Base-by-base conservation (phyloP, 2,888 invertebrate genomes). In the Eretmocerus hayati region DNA sequence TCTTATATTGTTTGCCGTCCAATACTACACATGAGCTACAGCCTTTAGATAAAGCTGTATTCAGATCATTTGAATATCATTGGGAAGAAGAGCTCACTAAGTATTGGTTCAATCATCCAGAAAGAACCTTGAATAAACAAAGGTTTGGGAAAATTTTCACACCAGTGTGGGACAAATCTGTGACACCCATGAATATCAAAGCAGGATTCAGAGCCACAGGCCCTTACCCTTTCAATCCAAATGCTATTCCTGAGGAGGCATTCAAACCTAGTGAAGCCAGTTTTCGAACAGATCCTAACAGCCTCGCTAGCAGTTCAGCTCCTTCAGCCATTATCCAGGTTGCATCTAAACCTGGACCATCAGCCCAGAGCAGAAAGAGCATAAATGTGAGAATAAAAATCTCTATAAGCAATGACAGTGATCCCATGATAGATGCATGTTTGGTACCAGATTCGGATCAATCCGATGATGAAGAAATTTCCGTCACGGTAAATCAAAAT, bases 1-100 rank as follows among this genome's bases (percentile, higher is more conserved):
- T 61, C 18, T 41, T 64, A 18, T 4, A 66, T 2, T 62, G 59
- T 37, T 46, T 66, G n/a, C 62, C 64, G 11, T 54, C 54, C 31
- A 62, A 63, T 42, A 62, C 62, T 2, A 59, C 59, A 2, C 60
- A 63, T 36, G 58, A 55, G 41, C 51, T 65, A 5, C 62, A 64
- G 42, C 62, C 62, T 2, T 48, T 64, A 13, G 59, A 63, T 43
- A 33, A 58, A n/a, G 15, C 51, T 13, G 48, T 59, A 53, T 63
- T 65, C 47, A 63, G 62, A 52, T 49, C 59, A 21, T 48, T 65
- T 21, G 63, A 65, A 54, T 43, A 30, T 30, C 42, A 53, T 42
- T 62, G 41, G 48, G 54, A 61, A 5, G 5, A 5, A 41, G 46
- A 42, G 48, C 48, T 53, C 19, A 48, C 47, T 18, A 32, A 19